These are phyloP conservation scores for Ptiloglossa arizonensis DNA, from an alignment of 1,140 invertebrate genomes.

Conservation along the genomic window DNA sequence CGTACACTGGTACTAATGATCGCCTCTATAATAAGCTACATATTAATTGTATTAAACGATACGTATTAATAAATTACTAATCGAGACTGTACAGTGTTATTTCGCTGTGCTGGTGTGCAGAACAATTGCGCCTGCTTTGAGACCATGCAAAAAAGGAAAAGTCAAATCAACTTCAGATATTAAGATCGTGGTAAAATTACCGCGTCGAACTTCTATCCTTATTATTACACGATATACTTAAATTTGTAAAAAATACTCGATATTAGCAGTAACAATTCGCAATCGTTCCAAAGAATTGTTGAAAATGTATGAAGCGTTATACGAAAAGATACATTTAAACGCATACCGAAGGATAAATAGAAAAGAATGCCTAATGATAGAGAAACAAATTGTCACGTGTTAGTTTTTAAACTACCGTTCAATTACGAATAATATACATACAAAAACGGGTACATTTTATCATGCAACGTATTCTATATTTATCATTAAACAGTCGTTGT, in stretches of 20 bases:
- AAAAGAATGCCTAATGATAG: neutral
- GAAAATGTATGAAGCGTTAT: constrained; percentile 11
- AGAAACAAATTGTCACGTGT: constrained; percentile 23
- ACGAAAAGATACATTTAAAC: neutral
- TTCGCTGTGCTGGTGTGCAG: constrained; percentile 12
- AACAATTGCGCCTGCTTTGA: neutral
- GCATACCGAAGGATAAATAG: constrained; percentile 6
- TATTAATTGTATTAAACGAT: constrained; percentile 42
- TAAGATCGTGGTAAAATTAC: constrained; percentile 17
- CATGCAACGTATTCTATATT: neutral
- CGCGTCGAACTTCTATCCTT: constrained; percentile 7
- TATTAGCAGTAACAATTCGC: constrained; percentile 31
- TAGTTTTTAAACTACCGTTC: constrained; percentile 14
- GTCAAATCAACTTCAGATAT: constrained; percentile 7
- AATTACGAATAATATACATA: constrained; percentile 19
- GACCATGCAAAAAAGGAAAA: constrained; percentile 6
- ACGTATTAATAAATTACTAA: constrained; percentile 47
- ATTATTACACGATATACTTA: constrained; percentile 10
- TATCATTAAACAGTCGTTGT: neutral
- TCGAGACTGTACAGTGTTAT: constrained; percentile 37
- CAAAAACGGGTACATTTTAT: constrained; percentile 12
- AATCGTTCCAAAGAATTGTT: constrained; percentile 8
- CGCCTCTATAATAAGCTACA: constrained; percentile 35
- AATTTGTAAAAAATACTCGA: constrained; percentile 45
- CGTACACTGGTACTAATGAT: constrained; percentile 46